Base-by-base conservation (phyloP, 1,140 invertebrate genomes). In the Papilio aristodemus region DNA sequence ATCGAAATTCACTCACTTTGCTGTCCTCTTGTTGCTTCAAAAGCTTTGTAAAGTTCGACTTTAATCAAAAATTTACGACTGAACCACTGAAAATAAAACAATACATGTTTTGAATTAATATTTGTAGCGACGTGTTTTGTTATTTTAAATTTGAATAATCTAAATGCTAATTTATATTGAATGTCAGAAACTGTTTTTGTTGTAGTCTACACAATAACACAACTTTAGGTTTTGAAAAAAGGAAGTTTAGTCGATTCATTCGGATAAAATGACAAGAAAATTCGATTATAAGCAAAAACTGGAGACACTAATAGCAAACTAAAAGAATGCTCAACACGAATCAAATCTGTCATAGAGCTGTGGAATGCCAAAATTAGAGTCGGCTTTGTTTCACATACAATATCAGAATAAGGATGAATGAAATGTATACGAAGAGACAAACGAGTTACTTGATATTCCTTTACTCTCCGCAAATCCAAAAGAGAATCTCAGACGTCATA, bases 311-410 rank as follows among this genome's bases (percentile, higher is more conserved):
- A 54, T 72, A 78, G 50, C 71, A 75, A 77, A 73, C 71, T 69
- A 72, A 72, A 80, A 71, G 78, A 83, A 84, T 81, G 83, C 80
- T 81, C 78, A 82, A 83, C 74, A 83, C 78, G 77, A 87, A 83
- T 80, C 78, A 83, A 79, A 83, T 85, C 79, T 89, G 84, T 86
- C 86, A 87, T 77, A 79, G 70, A 79, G 70, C 76, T 80, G 68
- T 80, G 86, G 88, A 89, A 91, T 91, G 83, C 87, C 86, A 87
- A 87, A 87, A 89, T 88, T 89, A 88, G 82, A 87, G 88, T 73
- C 75, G 74, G 84, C 80, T 86, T 85, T 81, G 77, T 82, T 81
- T 76, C 54, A 64, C 62, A 69, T 41, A 71, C 68, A 69, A 38
- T 19, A 64, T n/a, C 32, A 62, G 46, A 70, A 54, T 37, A 37